These are phyloP conservation scores for Choristoneura fumiferana DNA, from an alignment of 1,140 invertebrate species.

Conservation along the genomic window DNA sequence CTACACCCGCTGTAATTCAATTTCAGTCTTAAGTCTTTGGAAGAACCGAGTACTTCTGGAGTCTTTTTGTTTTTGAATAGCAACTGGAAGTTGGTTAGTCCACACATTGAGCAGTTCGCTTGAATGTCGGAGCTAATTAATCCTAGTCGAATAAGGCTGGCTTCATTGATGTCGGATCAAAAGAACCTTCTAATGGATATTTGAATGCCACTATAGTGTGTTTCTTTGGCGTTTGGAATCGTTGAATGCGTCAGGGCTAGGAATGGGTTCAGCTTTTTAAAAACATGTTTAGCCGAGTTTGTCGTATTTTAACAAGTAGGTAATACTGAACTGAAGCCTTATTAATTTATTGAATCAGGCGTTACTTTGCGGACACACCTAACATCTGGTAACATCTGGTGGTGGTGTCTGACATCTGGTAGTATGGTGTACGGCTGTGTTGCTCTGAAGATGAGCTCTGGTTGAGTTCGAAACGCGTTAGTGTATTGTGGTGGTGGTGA, in stretches of 20 bases:
- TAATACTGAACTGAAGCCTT: no score
- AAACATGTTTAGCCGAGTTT: no score
- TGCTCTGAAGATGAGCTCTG: no score
- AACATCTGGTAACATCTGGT: no score
- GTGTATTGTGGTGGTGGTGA: no score
- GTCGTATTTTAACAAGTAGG: no score
- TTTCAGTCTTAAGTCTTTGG: neutral
- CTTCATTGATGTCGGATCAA: conserved; percentile 54
- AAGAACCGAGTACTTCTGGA: neutral
- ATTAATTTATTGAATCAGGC: no score
- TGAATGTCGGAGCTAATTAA: conserved; percentile 71
- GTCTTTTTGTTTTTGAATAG: neutral
- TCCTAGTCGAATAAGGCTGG: conserved; percentile 55
- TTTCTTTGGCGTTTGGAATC: conserved; percentile 31
- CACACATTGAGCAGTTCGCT: conserved; percentile 47
- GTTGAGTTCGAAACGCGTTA: no score
- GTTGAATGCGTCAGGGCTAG: conserved; percentile 11
- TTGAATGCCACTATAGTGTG: conserved; percentile 58
- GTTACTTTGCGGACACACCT: no score
- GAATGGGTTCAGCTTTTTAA: neutral
- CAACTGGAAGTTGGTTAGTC: conserved; percentile 35
- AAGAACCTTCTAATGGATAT: conserved; percentile 69
- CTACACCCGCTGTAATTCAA: neutral
- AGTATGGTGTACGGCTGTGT: no score
- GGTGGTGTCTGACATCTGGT: no score